phyloP scores from a whole-genome alignment of 2,888 invertebrate species.

The Zelleria hepariella region DNA sequence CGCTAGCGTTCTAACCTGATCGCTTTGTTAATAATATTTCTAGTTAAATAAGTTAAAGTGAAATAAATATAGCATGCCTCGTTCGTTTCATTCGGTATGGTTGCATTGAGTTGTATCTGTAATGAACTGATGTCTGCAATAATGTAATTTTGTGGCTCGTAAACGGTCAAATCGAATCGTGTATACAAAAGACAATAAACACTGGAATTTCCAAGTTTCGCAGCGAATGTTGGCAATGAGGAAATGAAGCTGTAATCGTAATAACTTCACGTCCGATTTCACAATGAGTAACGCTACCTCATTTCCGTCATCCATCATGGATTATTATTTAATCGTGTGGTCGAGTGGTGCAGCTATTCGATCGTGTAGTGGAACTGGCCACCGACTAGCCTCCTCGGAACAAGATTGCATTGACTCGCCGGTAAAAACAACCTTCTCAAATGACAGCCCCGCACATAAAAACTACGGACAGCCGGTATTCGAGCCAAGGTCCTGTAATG shows the following conservation, averaged over 20 bases:
- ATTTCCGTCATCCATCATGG: background rate
- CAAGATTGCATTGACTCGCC: constrained; percentile 64
- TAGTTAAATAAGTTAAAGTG: too few species aligned
- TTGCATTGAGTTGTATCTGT: background rate
- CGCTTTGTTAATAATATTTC: background rate
- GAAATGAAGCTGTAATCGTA: background rate
- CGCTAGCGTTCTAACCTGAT: background rate
- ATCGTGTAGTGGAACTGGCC: background rate
- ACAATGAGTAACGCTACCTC: background rate
- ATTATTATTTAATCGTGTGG: background rate
- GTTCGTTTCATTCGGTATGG: background rate
- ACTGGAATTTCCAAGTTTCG: background rate
- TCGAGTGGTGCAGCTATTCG: background rate
- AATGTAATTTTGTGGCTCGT: background rate
- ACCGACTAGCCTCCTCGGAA: constrained; percentile 21
- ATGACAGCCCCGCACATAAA: constrained; percentile 59
- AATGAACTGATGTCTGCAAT: background rate
- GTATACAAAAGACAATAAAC: background rate
- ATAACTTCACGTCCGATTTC: background rate
- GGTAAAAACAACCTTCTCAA: constrained; percentile 60
- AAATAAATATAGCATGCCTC: background rate
- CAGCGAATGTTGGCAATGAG: background rate
- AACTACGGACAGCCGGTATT: constrained; percentile 67
- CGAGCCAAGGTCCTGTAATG: constrained; percentile 67
- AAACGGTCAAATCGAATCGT: background rate